Base-by-base conservation (phyloP, 2,888 invertebrate genomes). In the Scaptomyza parva region DNA sequence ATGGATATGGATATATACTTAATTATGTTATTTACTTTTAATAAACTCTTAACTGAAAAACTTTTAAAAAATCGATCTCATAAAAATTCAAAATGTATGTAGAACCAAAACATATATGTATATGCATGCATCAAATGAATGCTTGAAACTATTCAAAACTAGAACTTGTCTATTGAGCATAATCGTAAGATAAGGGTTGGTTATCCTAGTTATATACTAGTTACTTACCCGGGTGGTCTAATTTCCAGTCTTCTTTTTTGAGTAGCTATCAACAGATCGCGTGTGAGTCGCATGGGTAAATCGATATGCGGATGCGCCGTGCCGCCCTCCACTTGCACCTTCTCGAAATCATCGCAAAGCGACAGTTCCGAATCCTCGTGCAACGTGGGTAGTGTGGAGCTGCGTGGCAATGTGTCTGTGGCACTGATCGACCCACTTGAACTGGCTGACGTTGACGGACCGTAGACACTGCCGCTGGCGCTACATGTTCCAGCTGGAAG, bases 321-420 rank as follows among this genome's bases (percentile, higher is more conserved):
- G 35, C 89, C 87, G 55, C 73, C 86, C 74, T 90, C 90, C 40
- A 89, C 82, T 33, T 89, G 89, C 59, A 91, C 78, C 66, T 89
- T 90, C 55, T 90, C 90, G 64, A 91, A 90, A 72, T 91, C 91
- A 65, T 91, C 91, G 69, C 88, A 93, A 89, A 91, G 88, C 53
- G 91, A 91, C 80, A 96, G 93, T 92, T 97, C 97, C 89, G 95
- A 93, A 87, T 97, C 97, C 92, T 98, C 98, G 92, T 96, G 96
- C 44, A 98, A 93, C 6, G 97, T 97, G 17, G 97, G 97, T 87
- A 97, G 93, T 72, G 93, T 93, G 68, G 92, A 93, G 69, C 93
- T 92, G 76, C 93, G 92, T 51, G 93, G 93, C 67, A 93, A 89
- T 58, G 93, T 91, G 66, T 92, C 92, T 41, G 91, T 91, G 55